phyloP scores from a whole-genome alignment of 1,140 invertebrate genomes.

The Mycetomoellerius zeteki region DNA sequence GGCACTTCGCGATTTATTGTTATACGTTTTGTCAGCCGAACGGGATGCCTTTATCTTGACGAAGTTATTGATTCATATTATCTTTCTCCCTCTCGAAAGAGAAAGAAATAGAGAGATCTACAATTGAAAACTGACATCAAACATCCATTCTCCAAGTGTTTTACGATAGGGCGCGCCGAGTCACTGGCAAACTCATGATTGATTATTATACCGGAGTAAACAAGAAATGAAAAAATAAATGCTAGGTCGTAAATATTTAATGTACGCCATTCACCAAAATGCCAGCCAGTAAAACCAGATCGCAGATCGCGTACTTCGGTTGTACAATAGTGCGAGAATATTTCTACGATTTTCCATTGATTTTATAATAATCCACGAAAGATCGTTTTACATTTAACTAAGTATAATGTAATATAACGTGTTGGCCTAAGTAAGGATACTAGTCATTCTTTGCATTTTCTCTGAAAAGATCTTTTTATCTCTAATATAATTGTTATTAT shows the following conservation, averaged over 20 bases:
- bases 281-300: slow-evolving; percentile 31
- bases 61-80: neutral
- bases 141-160: neutral
- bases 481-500: neutral
- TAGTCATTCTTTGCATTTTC: slow-evolving; percentile 39
- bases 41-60: slow-evolving; percentile 1
- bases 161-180: neutral
- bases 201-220: slow-evolving; percentile 39
- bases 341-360: slow-evolving; percentile 61
- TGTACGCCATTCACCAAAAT: slow-evolving; percentile 63
- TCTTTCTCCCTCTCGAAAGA: neutral
- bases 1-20: slow-evolving; percentile 81
- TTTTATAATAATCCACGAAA: slow-evolving; percentile 46
- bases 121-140: neutral
- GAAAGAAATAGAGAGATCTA: neutral
- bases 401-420: slow-evolving; percentile 30
- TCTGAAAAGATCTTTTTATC: neutral
- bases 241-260: slow-evolving; percentile 72
- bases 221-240: slow-evolving; percentile 55
- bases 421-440: slow-evolving; percentile 40
- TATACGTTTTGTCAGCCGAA: slow-evolving; percentile 64
- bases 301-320: slow-evolving; percentile 7
- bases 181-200: slow-evolving; percentile 44
- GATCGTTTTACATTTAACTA: slow-evolving; percentile 18
- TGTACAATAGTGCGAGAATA: slow-evolving; percentile 45